Conservation (phyloP, 2,113 vertebrate genomes). For the Xenus cinereus region DNA sequence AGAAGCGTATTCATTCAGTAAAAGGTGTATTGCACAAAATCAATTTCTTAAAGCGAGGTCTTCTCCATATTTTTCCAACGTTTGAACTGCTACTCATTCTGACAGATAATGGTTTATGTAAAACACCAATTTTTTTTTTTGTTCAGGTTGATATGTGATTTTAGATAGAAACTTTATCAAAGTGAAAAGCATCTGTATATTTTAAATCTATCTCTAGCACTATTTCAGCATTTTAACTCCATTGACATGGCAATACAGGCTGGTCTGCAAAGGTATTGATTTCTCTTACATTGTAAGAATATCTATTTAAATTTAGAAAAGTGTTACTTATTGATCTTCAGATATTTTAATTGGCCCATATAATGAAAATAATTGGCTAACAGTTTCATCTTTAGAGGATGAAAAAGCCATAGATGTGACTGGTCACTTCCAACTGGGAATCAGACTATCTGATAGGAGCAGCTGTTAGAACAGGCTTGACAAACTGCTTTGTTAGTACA, state of each 20-base stretch:
- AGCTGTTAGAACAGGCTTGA: slow-evolving; percentile 34
- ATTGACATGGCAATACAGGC: background rate
- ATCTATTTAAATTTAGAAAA: background rate
- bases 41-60: background rate
- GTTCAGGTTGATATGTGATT: background rate
- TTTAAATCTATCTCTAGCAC: background rate
- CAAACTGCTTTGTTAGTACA: slow-evolving; percentile 34
- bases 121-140: background rate
- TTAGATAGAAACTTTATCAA: background rate
- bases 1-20: slow-evolving; percentile 30
- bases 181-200: background rate
- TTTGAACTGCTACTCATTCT: slow-evolving; percentile 7
- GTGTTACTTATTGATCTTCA: background rate
- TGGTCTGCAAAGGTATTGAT: background rate
- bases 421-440: slow-evolving; percentile 48
- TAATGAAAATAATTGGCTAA: background rate
- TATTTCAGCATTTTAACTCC: background rate
- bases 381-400: background rate
- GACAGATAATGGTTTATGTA: background rate
- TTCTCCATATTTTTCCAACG: background rate
- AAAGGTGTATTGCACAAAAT: slow-evolving; percentile 40
- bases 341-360: background rate
- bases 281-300: background rate
- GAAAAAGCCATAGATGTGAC: background rate
- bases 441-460: slow-evolving; percentile 42